A percentile compares a stretch with the other conserved stretches of the same genome.
phyloP scores from a whole-genome alignment of 23 tunicate genomes.

The Pegea sp. region DNA sequence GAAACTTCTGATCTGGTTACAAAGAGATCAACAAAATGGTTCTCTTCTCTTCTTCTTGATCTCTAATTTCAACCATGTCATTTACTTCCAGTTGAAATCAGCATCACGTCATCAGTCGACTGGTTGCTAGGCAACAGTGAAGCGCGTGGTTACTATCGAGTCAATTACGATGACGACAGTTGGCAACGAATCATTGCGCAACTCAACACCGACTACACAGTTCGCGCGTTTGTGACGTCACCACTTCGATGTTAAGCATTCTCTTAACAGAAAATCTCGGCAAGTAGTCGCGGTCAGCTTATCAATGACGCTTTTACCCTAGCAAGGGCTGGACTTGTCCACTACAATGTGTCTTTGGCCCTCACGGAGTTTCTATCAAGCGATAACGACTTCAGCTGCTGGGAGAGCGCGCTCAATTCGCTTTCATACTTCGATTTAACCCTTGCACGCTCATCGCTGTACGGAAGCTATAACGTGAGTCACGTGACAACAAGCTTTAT shows the following conservation, averaged over 20 bases:
- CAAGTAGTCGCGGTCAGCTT: slow-evolving; percentile 26
- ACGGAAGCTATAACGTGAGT: slow-evolving; percentile 30
- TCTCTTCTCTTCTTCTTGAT: background rate
- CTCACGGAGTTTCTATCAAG: slow-evolving; percentile 7
- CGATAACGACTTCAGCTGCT: slow-evolving; percentile 18
- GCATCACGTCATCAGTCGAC: too few relatives aligned
- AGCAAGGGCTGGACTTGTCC: slow-evolving; percentile 30
- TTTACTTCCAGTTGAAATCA: too few relatives aligned
- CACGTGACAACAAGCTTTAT: background rate
- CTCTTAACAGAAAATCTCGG: slow-evolving; percentile 9
- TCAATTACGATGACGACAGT: slow-evolving; percentile 39
- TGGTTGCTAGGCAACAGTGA: slow-evolving; percentile 38
- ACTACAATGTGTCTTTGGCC: slow-evolving; percentile 10
- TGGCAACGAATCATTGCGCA: slow-evolving; percentile 17
- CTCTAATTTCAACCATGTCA: too few relatives aligned
- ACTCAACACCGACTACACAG: slow-evolving; percentile 1
- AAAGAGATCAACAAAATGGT: slow-evolving; percentile 1
- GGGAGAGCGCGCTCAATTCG: slow-evolving; percentile 19
- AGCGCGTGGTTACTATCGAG: slow-evolving; percentile 50
- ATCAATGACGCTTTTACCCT: slow-evolving; percentile 41
- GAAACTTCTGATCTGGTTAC: slow-evolving; percentile 1
- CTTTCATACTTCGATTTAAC: slow-evolving; percentile 18
- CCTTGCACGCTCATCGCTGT: slow-evolving; percentile 23
- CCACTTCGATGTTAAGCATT: too few relatives aligned
- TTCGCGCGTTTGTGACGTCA: too few relatives aligned